Conservation (phyloP, 2,797 vertebrate genomes). For the Lithobates pipiens region DNA sequence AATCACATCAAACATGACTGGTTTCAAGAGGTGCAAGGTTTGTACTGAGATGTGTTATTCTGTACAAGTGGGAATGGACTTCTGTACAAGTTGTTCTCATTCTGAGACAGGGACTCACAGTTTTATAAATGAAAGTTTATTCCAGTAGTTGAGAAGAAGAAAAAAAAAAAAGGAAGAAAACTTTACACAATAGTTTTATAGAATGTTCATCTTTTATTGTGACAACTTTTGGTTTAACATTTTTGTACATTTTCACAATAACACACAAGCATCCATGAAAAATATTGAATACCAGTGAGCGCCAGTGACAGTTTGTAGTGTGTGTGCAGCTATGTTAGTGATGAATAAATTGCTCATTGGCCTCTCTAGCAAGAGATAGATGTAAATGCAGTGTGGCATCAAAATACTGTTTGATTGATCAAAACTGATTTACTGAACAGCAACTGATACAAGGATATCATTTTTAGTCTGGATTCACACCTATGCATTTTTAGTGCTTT, state of each 20-base stretch:
- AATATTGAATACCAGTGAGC: too few species aligned
- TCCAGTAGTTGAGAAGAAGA: neutral
- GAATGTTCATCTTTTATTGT: neutral
- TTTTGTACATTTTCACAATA: neutral
- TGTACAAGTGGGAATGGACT: slow-evolving; percentile 35
- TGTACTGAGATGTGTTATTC: slow-evolving; percentile 29
- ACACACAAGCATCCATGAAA: neutral
- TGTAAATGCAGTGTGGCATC: too few species aligned
- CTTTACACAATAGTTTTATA: neutral
- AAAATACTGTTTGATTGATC: too few species aligned
- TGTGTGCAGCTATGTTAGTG: too few species aligned
- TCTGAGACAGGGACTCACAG: slow-evolving; percentile 21
- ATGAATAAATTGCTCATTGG: too few species aligned
- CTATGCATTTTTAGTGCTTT: too few species aligned
- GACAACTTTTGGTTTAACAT: neutral
- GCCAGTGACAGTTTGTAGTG: neutral
- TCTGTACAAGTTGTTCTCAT: slow-evolving; percentile 47
- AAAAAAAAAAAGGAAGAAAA: neutral
- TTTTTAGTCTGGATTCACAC: too few species aligned
- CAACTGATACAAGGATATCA: too few species aligned
- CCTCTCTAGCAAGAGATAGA: too few species aligned
- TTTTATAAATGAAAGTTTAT: slow-evolving; percentile 19
- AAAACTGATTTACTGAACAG: too few species aligned
- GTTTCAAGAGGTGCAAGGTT: slow-evolving; percentile 32
- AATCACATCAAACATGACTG: slow-evolving; percentile 49